phyloP scores from a whole-genome alignment of 2,888 invertebrate genomes.

The Noctuana brunneofusca region DNA sequence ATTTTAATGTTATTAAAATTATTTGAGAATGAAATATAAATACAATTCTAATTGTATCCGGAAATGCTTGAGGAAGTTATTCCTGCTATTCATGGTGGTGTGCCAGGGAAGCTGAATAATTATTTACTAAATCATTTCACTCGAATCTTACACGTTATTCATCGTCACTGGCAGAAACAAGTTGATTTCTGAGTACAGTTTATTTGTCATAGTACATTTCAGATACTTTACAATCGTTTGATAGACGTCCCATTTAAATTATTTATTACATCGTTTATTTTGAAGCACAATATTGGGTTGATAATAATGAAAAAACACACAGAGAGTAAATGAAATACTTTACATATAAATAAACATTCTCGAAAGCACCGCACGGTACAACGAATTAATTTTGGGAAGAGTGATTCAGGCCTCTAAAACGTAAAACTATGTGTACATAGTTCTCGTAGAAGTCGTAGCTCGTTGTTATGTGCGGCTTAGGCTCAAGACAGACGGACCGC shows the following conservation, averaged over 20 bases:
- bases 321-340: background rate
- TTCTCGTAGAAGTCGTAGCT: too few relatives aligned
- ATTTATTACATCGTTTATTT: too few relatives aligned
- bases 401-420: background rate
- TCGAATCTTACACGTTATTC: background rate
- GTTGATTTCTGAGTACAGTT: background rate
- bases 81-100: background rate
- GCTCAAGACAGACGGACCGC: too few relatives aligned
- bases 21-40: too few relatives aligned
- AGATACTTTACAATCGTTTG: too few relatives aligned
- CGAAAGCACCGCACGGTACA: background rate
- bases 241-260: too few relatives aligned
- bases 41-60: constrained; percentile 10
- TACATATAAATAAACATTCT: background rate
- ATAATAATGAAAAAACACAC: too few relatives aligned
- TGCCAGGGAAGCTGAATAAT: constrained; percentile 6
- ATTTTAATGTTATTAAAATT: too few relatives aligned
- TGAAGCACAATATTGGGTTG: too few relatives aligned
- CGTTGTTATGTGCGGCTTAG: background rate
- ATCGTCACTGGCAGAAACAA: background rate
- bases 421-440: background rate
- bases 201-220: too few relatives aligned
- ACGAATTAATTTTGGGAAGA: background rate
- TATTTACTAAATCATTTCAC: background rate
- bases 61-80: constrained; percentile 11